phyloP scores from a whole-genome alignment of 2,113 vertebrate species.

The Junco hyemalis region DNA sequence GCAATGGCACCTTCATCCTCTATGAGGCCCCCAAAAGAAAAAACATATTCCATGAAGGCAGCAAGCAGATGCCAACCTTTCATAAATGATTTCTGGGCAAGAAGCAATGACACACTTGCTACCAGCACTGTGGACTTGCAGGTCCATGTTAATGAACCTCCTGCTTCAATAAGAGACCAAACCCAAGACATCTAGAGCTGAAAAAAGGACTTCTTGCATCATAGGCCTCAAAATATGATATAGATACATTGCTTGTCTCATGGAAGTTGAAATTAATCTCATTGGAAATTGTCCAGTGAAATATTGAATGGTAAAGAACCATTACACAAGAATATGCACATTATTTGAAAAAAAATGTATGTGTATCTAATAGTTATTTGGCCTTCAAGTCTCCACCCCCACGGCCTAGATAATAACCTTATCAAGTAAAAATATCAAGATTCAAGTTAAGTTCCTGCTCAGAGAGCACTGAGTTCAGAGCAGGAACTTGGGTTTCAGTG shows the following conservation, averaged over 20 bases:
- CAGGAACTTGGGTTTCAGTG: not conserved
- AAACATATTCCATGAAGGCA: not conserved
- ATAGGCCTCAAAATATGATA: not conserved
- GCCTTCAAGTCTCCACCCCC: not conserved
- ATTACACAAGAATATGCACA: not conserved
- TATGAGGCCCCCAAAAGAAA: not conserved
- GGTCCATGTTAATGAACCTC: rapidly evolving
- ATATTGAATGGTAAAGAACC: not conserved
- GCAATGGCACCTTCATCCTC: not conserved
- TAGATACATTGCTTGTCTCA: not conserved
- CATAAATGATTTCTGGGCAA: not conserved
- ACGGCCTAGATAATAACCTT: not conserved
- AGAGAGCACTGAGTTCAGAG: not conserved
- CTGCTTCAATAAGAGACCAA: not conserved
- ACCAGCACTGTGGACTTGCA: not conserved
- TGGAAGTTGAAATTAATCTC: not conserved
- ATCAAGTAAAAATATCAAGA: not conserved
- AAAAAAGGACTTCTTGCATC: not conserved
- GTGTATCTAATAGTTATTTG: not conserved
- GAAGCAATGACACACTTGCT: rapidly evolving
- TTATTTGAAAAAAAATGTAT: not conserved
- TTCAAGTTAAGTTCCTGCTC: not conserved
- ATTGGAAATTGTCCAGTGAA: not conserved
- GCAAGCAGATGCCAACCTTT: not conserved
- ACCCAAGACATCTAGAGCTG: not conserved